These are phyloP conservation scores for Reticulitermes speratus DNA, from an alignment of 1,140 invertebrate genomes.

Conservation along the genomic window DNA sequence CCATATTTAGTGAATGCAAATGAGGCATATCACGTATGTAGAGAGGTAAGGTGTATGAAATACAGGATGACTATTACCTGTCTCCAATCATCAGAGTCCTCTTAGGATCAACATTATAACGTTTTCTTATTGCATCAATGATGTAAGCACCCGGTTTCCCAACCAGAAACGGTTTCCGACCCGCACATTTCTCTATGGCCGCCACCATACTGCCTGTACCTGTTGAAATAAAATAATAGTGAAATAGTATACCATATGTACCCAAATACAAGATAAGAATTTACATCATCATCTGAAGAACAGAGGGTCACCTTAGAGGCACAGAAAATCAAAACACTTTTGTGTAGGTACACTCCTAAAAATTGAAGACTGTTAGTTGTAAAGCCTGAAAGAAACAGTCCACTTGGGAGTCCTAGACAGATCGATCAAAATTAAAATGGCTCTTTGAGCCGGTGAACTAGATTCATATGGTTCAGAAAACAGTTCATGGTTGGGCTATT, in stretches of 20 bases:
- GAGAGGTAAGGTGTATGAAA: background rate
- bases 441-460: too few relatives aligned
- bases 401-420: too few relatives aligned
- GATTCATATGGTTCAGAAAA: too few relatives aligned
- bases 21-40: background rate
- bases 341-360: too few relatives aligned
- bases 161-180: slow-evolving; percentile 76
- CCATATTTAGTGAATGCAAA: background rate
- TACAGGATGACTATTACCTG: slow-evolving; percentile 45
- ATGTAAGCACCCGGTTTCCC: slow-evolving; percentile 78
- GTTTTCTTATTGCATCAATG: slow-evolving; percentile 57
- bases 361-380: too few relatives aligned
- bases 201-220: slow-evolving; percentile 84
- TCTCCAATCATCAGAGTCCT: slow-evolving; percentile 94
- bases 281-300: too few relatives aligned
- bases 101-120: slow-evolving; percentile 68
- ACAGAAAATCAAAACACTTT: too few relatives aligned
- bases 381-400: too few relatives aligned
- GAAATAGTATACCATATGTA: background rate
- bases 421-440: too few relatives aligned
- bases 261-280: too few relatives aligned
- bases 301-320: too few relatives aligned
- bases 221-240: slow-evolving; percentile 40
- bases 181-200: slow-evolving; percentile 77
- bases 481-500: too few relatives aligned